Evolutionary conservation across 2,888 invertebrate species (phyloP), one percentile per base, ranked within the genome.

Genomic region (Invenusta paracnida): DNA sequence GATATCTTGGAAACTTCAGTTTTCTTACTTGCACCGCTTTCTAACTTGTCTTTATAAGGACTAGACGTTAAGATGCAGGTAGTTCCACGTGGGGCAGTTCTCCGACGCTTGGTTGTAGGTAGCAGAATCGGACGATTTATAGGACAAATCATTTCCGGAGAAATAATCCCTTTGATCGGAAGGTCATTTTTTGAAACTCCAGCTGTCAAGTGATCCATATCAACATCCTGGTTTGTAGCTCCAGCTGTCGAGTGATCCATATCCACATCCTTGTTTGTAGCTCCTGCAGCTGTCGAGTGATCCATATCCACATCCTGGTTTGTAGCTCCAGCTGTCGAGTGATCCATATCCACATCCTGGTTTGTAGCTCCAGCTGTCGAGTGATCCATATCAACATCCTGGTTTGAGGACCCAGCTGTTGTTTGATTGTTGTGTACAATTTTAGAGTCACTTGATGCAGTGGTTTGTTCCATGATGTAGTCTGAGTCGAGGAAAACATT

Each of bases 401-500:
- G 11, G 73, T 73, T 73, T 73, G 73, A 73, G 27, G 27, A 5
- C 5, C 73, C 27, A 73, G 73, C 73, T 73, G 73, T 73, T 73
- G 73, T 23, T 73, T 73, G 17, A 73, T 73, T n/a, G n/a, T n/a
- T n/a, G n/a, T n/a, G n/a, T n/a, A n/a, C n/a, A n/a, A n/a, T n/a
- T n/a, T n/a, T n/a, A n/a, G n/a, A n/a, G n/a, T n/a, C n/a, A n/a
- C n/a, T n/a, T n/a, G n/a, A n/a, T n/a, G n/a, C 73, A 5, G 23
- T 23, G 73, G 73, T 73, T 73, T 73, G 73, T 73, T 73, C 73
- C 5, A 73, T 73, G 73, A 73, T 73, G 73, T 73, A 73, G 73
- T 73, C 73, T 73, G 73, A 5, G 27, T 25, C 17, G 17, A n/a
- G 73, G 73, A 73, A 73, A 73, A 5, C 73, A 25, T 73, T 13